Percentiles rank a stretch among this genome's conserved stretches.
phyloP scores from a whole-genome alignment of 1,140 invertebrate genomes.

The Octopus sinensis region DNA sequence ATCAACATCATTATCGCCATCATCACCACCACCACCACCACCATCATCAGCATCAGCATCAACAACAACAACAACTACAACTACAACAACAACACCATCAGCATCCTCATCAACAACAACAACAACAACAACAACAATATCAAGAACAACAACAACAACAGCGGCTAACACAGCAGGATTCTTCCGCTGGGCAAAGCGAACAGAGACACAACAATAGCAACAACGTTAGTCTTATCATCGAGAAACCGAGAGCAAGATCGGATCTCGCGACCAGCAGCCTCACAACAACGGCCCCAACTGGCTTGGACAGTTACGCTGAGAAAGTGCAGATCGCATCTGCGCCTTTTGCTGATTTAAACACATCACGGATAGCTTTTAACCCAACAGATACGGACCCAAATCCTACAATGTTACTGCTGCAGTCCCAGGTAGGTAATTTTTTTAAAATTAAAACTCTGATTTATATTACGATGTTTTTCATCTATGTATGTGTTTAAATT shows the following conservation, averaged over 20 bases:
- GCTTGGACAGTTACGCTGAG: neutral
- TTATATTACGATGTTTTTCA: too few relatives aligned
- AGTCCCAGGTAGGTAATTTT: neutral
- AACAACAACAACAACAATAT: neutral
- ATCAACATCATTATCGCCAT: neutral
- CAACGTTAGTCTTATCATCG: neutral
- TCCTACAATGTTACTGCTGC: neutral
- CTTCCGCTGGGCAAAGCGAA: neutral
- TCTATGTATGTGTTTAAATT: too few relatives aligned
- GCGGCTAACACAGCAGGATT: neutral
- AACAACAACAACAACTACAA: neutral
- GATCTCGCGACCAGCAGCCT: neutral
- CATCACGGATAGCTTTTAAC: neutral
- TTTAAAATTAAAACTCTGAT: too few relatives aligned
- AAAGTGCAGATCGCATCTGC: neutral
- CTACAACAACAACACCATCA: neutral
- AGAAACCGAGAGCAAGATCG: neutral
- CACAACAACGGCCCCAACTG: neutral
- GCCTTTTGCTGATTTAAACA: neutral
- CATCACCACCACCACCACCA: neutral
- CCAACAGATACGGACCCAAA: neutral
- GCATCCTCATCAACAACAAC: neutral
- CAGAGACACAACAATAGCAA: neutral
- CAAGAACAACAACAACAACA: neutral
- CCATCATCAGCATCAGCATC: neutral